These are phyloP conservation scores for Augochlora pura DNA, from an alignment of 1,140 invertebrate genomes.

Conservation along the genomic window DNA sequence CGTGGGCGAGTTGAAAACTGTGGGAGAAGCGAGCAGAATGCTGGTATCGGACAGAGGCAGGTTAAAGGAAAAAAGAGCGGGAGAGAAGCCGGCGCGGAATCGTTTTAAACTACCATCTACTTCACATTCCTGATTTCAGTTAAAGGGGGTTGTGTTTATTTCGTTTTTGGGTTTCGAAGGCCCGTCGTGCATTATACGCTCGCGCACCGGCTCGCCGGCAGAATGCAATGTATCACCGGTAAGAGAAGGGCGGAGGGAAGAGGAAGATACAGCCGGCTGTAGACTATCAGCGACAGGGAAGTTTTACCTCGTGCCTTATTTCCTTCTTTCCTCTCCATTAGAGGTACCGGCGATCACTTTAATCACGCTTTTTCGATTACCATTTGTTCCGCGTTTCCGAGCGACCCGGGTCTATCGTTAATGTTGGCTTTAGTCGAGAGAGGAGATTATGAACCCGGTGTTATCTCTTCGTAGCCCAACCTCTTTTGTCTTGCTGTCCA, in stretches of 20 bases:
- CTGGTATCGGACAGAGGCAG: constrained; percentile 29
- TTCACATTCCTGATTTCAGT: constrained; percentile 74
- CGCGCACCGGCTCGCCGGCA: constrained; percentile 38
- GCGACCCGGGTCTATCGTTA: constrained; percentile 23
- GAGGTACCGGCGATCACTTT: constrained; percentile 47
- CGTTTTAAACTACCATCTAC: constrained; percentile 74
- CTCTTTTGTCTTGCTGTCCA: neutral
- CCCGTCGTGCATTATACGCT: constrained; percentile 49
- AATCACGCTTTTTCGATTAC: constrained; percentile 42
- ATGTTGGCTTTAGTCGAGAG: neutral
- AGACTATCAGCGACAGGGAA: constrained; percentile 51
- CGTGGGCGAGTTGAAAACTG: neutral
- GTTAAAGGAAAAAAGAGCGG: neutral
- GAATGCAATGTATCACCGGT: constrained; percentile 53
- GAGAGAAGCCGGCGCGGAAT: constrained; percentile 52
- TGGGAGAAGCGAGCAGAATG: constrained; percentile 29
- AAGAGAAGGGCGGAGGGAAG: constrained; percentile 1
- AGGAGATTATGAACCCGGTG: neutral
- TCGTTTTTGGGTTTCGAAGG: constrained; percentile 60
- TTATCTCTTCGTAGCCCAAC: neutral
- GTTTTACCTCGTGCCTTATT: constrained; percentile 43
- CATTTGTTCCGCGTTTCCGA: constrained; percentile 32
- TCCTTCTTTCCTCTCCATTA: constrained; percentile 55
- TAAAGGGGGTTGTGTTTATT: constrained; percentile 70
- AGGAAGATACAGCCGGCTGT: constrained; percentile 7